Evolutionary conservation across 2,888 invertebrate species (phyloP).

Genomic region (Phrixothrix hirtus): DNA sequence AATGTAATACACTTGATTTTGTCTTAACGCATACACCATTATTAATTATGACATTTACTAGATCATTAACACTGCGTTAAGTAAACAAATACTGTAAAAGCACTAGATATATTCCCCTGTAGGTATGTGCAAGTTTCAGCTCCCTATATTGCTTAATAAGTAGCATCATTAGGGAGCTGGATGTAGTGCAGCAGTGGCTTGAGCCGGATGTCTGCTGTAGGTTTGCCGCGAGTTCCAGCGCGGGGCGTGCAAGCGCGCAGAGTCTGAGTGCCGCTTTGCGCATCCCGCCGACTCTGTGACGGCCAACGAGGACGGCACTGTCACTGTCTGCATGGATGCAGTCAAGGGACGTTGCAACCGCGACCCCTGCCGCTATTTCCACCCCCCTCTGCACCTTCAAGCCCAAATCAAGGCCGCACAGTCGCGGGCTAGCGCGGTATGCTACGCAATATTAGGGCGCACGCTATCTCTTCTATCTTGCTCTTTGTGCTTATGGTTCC

Average conservation of each 20-base stretch:
- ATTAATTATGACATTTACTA: slow-evolving; percentile 10
- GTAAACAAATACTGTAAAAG: slow-evolving; percentile 21
- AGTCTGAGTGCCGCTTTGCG: slow-evolving; percentile 98
- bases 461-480: slow-evolving; percentile 57
- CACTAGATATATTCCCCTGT: slow-evolving; percentile 30
- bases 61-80: slow-evolving; percentile 15
- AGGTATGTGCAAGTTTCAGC: slow-evolving; percentile 25
- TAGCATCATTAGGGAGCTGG: slow-evolving; percentile 21
- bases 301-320: slow-evolving; percentile 97
- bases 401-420: slow-evolving; percentile 98
- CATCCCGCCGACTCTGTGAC: slow-evolving; percentile 96
- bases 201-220: slow-evolving; percentile 66
- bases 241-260: slow-evolving; percentile 97
- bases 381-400: slow-evolving; percentile 99
- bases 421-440: slow-evolving; percentile 89
- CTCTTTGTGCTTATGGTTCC: slow-evolving; percentile 52
- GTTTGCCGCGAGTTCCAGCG: slow-evolving; percentile 98
- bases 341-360: slow-evolving; percentile 98
- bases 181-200: slow-evolving; percentile 48
- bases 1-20: slow-evolving; percentile 17
- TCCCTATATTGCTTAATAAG: slow-evolving; percentile 16
- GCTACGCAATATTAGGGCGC: slow-evolving; percentile 67
- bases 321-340: slow-evolving; percentile 99
- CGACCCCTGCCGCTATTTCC: slow-evolving; percentile 99
- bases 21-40: slow-evolving; percentile 14